phyloP scores from a whole-genome alignment of 2,113 vertebrate genomes.

The Tyto alba region DNA sequence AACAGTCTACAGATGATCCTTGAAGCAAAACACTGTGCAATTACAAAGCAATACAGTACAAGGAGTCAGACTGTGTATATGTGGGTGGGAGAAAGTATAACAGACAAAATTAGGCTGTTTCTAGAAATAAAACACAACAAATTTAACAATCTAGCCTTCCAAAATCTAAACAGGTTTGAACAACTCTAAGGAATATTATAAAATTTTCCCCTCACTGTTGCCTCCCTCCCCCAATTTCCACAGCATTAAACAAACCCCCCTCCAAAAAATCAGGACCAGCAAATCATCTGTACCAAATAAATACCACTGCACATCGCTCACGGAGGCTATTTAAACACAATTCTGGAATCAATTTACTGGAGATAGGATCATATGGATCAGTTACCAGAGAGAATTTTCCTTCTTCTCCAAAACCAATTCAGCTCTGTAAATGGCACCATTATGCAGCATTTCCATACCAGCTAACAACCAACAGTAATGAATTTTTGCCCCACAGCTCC shows the following conservation, averaged over 20 bases:
- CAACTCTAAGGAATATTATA: background rate
- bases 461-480: background rate
- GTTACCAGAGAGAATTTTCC: background rate
- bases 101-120: conserved; percentile 6
- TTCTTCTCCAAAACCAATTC: background rate
- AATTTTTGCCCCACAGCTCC: background rate
- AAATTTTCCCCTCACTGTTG: background rate
- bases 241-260: background rate
- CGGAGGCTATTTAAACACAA: background rate
- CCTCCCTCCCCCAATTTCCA: background rate
- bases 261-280: background rate
- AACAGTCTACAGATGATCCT: background rate
- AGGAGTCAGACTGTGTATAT: background rate
- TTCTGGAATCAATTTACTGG: background rate
- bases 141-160: background rate
- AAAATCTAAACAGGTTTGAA: background rate
- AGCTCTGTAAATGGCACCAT: background rate
- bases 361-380: background rate
- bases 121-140: background rate
- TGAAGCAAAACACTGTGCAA: background rate
- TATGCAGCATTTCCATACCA: background rate
- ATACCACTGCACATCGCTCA: background rate
- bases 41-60: background rate
- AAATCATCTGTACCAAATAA: background rate
- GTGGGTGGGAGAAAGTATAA: background rate